These are phyloP conservation scores for Brachyptera putata DNA, from an alignment of 2,888 invertebrate genomes.

Conservation along the genomic window DNA sequence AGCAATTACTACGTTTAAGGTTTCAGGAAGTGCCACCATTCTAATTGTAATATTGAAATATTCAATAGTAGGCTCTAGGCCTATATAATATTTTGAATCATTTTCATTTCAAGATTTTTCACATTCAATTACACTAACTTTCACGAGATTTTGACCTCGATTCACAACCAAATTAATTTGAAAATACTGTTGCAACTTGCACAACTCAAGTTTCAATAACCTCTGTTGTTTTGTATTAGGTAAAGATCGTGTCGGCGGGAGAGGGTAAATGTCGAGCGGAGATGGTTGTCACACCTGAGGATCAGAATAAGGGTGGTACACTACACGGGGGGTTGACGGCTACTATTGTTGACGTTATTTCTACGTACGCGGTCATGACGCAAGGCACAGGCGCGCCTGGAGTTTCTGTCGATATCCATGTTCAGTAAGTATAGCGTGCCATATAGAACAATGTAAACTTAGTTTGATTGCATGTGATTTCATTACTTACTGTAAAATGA, in stretches of 20 bases:
- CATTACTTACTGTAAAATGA: constrained; percentile 34
- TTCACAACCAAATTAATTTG: too few species aligned
- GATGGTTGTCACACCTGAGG: constrained; percentile 67
- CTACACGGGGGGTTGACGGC: constrained; percentile 85
- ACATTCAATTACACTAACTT: too few species aligned
- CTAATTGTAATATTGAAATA: too few species aligned
- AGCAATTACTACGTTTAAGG: too few species aligned
- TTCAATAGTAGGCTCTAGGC: too few species aligned
- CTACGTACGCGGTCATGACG: constrained; percentile 73
- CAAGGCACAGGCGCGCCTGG: constrained; percentile 59
- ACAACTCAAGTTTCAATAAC: too few species aligned
- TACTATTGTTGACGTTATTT: constrained; percentile 70
- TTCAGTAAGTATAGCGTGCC: constrained; percentile 69
- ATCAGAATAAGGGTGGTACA: constrained; percentile 67
- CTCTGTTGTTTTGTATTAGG: too few species aligned
- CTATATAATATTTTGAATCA: too few species aligned
- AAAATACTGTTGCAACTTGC: too few species aligned
- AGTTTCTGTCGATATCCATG: constrained; percentile 76
- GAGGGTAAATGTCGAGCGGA: constrained; percentile 71
- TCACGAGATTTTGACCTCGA: too few species aligned
- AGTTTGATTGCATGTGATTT: neutral
- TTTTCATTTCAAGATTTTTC: too few species aligned
- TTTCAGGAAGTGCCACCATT: too few species aligned
- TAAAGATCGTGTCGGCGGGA: constrained; percentile 54
- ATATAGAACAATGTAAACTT: constrained; percentile 3